Percentiles rank a stretch among this genome's conserved stretches.
phyloP scores from a whole-genome alignment of 2,113 vertebrate genomes.

The Zosterops hypoxanthus region DNA sequence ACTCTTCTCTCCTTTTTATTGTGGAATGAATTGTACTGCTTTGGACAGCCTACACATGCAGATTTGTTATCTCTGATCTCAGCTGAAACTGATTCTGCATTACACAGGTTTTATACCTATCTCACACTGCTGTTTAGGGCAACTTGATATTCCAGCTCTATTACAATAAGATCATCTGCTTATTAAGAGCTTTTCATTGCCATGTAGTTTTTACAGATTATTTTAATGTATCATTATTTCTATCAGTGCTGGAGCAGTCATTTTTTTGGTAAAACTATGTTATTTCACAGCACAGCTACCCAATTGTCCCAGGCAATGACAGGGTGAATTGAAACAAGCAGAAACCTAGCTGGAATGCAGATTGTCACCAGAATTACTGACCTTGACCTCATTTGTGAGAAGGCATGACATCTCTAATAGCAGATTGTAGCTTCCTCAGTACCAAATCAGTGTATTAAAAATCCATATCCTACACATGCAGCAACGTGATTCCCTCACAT shows the following conservation, averaged over 20 bases:
- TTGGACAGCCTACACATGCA: neutral
- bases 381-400: neutral
- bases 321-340: neutral
- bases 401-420: neutral
- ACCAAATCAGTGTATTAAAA: neutral
- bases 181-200: neutral
- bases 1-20: neutral
- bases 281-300: neutral
- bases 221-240: neutral
- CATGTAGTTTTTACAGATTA: neutral
- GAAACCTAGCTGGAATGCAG: neutral
- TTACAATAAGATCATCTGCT: neutral
- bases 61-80: neutral
- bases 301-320: neutral
- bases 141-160: neutral
- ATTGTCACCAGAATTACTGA: neutral
- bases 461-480: neutral
- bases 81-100: neutral
- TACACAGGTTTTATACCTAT: neutral
- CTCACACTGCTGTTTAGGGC: neutral
- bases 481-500: neutral
- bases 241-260: neutral
- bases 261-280: neutral
- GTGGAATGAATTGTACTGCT: neutral
- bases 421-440: neutral